Base-by-base conservation (phyloP, 2,113 vertebrate species). In the Aramus guarauna region DNA sequence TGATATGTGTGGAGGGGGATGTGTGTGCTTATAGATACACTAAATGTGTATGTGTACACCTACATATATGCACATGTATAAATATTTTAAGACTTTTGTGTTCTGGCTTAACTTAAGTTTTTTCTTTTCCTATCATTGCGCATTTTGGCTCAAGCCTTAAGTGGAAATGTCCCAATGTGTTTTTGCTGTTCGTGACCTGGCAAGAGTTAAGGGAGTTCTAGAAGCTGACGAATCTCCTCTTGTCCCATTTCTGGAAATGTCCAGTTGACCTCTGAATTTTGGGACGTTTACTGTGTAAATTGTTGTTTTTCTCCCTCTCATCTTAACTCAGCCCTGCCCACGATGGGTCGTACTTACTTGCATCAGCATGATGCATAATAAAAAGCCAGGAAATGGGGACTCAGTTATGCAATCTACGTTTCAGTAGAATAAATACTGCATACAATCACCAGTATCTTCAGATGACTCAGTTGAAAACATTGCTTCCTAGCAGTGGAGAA, bases 381-480 rank as follows among this genome's bases (percentile, higher is more conserved):
- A 73, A 37, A 27, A 92, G 83, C 92, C 95, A 95, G 95, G 97
- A 97, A 97, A 81, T 55, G 96, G 86, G 85, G 69, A 14, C 91
- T 85, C 9, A 9, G 52, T 97, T 96, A 79, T 47, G 81, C 95
- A 97, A 96, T 45, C 83, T 39, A 4, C 66, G 67, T 59, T 75
- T 94, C 80, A 90, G 92, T 90, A 58, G 81, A 87, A 69, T 41
- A 97, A 97, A 94, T 96, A 91, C 76, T 23, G 86, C 92, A 73
- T 73, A 91, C 92, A 68, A 29, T 86, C 94, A 36, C 66, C 94
- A 75, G 86, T 26, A 87, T 89, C 97, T 97, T 82, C 89, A 82
- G 94, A 92, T 97, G 97, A 95, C 91, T 96, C 89, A 91, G 89
- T 85, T 95, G 88, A 56, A 94, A 91, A 85, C 75, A 37, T 63